Conservation (phyloP, 2,888 invertebrate genomes). For the Thymelicus lineola region DNA sequence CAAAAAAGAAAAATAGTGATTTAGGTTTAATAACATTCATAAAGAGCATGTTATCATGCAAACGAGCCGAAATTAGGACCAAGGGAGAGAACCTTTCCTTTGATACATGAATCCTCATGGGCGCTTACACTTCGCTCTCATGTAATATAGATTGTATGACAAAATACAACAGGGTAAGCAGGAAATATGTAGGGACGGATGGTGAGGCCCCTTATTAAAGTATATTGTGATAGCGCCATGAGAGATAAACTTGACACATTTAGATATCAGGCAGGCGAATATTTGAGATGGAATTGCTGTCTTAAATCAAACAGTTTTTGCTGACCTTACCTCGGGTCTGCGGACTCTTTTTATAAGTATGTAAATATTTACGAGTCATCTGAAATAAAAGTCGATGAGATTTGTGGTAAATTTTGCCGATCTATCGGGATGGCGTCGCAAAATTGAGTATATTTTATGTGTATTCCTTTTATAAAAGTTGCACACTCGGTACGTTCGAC, state of each 20-base stretch:
- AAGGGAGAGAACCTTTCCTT: slow-evolving; percentile 4
- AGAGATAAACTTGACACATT: slow-evolving; percentile 45
- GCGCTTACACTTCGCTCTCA: slow-evolving; percentile 39
- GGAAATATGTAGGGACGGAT: slow-evolving; percentile 55
- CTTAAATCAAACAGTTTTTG: slow-evolving; percentile 27
- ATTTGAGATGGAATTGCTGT: slow-evolving; percentile 18
- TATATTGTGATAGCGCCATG: slow-evolving; percentile 47
- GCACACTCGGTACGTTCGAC: too few species aligned
- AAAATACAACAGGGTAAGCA: slow-evolving; percentile 53
- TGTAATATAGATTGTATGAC: slow-evolving; percentile 45
- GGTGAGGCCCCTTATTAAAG: slow-evolving; percentile 50
- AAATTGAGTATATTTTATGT: not conserved
- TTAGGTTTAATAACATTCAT: too few species aligned
- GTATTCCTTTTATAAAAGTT: too few species aligned
- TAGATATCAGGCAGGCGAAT: slow-evolving; percentile 12
- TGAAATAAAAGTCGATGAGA: slow-evolving; percentile 6
- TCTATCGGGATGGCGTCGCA: not conserved
- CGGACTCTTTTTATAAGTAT: slow-evolving; percentile 18
- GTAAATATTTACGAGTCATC: slow-evolving; percentile 22
- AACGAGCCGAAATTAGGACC: slow-evolving; percentile 1
- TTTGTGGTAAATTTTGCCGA: not conserved
- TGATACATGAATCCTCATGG: slow-evolving; percentile 14
- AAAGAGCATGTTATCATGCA: too few species aligned
- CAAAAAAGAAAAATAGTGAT: too few species aligned
- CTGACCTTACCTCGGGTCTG: slow-evolving; percentile 9